A percentile compares a stretch with the other conserved stretches of the same genome.
These are phyloP conservation scores for Ceyx margarethae DNA, from an alignment of 2,113 vertebrate genomes.

Conservation along the genomic window DNA sequence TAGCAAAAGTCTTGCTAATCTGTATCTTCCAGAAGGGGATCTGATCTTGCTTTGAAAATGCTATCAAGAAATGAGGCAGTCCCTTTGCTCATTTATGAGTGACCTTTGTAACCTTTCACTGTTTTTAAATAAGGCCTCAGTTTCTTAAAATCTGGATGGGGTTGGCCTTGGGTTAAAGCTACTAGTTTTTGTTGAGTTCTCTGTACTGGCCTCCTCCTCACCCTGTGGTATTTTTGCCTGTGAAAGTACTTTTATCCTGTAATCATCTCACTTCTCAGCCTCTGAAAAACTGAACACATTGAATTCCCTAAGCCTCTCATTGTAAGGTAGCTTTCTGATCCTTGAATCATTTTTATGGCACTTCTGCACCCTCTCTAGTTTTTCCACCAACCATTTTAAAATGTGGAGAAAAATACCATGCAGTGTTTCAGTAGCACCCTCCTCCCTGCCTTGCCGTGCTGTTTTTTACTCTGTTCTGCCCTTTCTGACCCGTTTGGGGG, in stretches of 20 bases:
- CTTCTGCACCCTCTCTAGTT: not conserved
- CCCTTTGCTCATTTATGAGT: not conserved
- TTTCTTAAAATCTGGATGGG: not conserved
- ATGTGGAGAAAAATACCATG: not conserved
- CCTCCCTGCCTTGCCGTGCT: not conserved
- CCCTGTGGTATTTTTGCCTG: not conserved
- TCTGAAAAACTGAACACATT: not conserved
- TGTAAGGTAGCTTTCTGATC: not conserved
- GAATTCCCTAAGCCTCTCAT: not conserved
- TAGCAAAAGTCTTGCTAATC: not conserved
- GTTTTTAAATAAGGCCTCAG: not conserved
- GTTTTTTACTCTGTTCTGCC: not conserved
- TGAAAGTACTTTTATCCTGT: not conserved
- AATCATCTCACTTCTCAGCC: not conserved
- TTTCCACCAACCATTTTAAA: not conserved
- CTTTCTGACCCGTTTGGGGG: not conserved
- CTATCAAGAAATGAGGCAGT: not conserved
- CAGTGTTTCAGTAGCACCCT: not conserved
- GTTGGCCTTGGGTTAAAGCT: rapidly evolving
- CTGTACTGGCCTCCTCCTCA: not conserved
- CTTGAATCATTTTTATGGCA: conserved; percentile 11
- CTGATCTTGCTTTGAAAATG: not conserved
- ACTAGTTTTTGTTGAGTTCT: not conserved
- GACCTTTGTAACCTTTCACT: not conserved
- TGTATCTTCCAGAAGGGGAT: not conserved